Evolutionary conservation across 2,113 vertebrate species (phyloP).

Genomic region (Petromus typicus): DNA sequence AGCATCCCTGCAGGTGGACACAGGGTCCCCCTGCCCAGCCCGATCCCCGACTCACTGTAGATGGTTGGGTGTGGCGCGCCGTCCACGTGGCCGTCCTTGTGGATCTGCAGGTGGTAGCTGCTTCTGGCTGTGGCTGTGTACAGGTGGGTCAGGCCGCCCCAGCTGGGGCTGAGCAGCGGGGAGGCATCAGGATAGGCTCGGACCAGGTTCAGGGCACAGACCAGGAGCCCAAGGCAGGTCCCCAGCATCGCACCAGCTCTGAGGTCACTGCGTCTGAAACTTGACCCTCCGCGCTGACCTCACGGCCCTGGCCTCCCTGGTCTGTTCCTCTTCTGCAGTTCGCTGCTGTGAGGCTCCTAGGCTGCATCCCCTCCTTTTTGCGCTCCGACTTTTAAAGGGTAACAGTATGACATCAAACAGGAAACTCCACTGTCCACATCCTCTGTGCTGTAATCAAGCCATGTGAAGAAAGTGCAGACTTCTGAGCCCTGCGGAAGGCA

Average conservation of each 20-base stretch:
- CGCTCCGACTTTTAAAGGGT: slow-evolving; percentile 87
- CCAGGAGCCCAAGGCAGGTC: slow-evolving; percentile 63
- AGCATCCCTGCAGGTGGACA: not conserved
- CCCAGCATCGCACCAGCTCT: slow-evolving; percentile 62
- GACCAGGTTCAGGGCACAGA: slow-evolving; percentile 74
- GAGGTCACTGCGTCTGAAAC: slow-evolving; percentile 62
- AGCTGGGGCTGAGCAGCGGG: slow-evolving; percentile 89
- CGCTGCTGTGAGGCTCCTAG: slow-evolving; percentile 60
- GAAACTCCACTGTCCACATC: slow-evolving; percentile 86
- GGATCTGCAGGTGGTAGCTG: slow-evolving; percentile 96
- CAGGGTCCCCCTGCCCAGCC: not conserved
- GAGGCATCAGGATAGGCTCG: slow-evolving; percentile 83
- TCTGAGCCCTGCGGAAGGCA: slow-evolving; percentile 79
- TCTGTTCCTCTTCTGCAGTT: not conserved
- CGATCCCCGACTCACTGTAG: slow-evolving; percentile 89
- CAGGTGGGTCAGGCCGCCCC: slow-evolving; percentile 91
- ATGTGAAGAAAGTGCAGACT: slow-evolving; percentile 85
- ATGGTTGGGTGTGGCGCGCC: slow-evolving; percentile 86
- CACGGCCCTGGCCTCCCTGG: not conserved
- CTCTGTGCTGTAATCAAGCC: slow-evolving; percentile 87
- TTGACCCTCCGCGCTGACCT: slow-evolving; percentile 38
- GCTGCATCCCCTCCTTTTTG: slow-evolving; percentile 80
- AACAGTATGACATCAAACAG: slow-evolving; percentile 88
- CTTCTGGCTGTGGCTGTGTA: slow-evolving; percentile 86
- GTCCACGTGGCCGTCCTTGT: slow-evolving; percentile 78